Conservation (phyloP, 2,113 vertebrate genomes). For the Mirounga angustirostris region DNA sequence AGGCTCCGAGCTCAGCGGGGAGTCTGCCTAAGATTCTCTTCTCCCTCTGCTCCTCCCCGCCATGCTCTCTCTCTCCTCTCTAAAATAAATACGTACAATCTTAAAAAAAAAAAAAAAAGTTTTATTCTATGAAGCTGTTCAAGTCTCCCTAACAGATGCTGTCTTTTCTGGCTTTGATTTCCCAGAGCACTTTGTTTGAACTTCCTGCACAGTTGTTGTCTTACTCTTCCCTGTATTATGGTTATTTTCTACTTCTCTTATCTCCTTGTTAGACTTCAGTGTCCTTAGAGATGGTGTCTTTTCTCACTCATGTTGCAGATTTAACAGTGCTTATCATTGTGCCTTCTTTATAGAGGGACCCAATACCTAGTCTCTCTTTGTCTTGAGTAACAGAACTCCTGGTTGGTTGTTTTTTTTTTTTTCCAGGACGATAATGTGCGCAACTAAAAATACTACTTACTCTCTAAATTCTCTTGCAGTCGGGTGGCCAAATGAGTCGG, state of each 20-base stretch:
- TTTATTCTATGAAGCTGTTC: neutral
- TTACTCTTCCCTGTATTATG: neutral
- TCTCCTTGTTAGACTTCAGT: neutral
- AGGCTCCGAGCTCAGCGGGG: rapidly evolving
- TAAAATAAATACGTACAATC: neutral
- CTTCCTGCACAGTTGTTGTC: neutral
- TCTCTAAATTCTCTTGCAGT: conserved; percentile 56
- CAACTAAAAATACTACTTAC: conserved; percentile 62
- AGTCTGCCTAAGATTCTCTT: neutral
- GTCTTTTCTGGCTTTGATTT: neutral
- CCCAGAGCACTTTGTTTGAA: neutral
- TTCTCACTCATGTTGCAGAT: neutral
- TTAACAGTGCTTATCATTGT: neutral
- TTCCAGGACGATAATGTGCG: neutral
- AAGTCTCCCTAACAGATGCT: neutral
- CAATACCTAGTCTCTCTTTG: conserved; percentile 3
- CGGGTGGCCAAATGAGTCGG: conserved; percentile 41
- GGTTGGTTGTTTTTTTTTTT: neutral
- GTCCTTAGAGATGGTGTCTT: neutral
- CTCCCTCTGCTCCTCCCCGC: neutral
- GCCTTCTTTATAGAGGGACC: neutral
- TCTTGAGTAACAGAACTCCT: conserved; percentile 38
- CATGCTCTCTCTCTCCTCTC: neutral
- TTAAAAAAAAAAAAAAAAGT: neutral
- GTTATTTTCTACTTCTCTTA: neutral